Percentiles rank a stretch among this genome's conserved stretches.
Evolutionary conservation across 2,113 vertebrate genomes (phyloP).

Genomic region (Lonchura striata): DNA sequence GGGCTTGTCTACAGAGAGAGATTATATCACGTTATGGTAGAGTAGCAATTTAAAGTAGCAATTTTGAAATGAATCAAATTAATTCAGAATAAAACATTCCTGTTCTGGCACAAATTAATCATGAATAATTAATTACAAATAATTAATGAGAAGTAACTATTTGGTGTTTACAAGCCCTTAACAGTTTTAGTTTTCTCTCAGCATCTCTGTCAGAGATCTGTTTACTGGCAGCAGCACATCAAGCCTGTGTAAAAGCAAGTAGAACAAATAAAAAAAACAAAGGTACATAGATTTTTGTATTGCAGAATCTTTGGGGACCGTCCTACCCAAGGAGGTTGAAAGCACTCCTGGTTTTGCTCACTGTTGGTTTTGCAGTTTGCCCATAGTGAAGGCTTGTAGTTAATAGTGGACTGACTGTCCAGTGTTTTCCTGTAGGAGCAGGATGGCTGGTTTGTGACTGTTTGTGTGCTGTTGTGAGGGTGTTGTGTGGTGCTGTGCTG

Average conservation of each 20-base stretch:
- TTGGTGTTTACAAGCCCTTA: conserved; percentile 49
- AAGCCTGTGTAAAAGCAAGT: neutral
- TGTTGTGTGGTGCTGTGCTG: neutral
- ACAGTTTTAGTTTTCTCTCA: conserved; percentile 33
- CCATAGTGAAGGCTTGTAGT: neutral
- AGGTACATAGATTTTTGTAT: neutral
- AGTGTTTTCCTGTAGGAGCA: accelerated
- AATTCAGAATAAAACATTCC: conserved; percentile 60
- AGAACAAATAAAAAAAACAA: neutral
- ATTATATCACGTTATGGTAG: conserved; percentile 54
- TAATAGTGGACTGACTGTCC: neutral
- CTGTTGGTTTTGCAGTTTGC: neutral
- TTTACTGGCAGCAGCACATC: conserved; percentile 3
- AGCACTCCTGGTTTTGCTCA: accelerated
- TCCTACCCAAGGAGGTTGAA: neutral
- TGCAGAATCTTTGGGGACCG: neutral
- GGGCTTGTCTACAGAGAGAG: conserved; percentile 61
- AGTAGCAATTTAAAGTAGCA: conserved; percentile 59
- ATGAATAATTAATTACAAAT: conserved; percentile 67
- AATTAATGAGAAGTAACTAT: conserved; percentile 62
- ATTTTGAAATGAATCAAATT: conserved; percentile 65
- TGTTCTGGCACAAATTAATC: conserved; percentile 64
- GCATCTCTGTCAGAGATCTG: neutral
- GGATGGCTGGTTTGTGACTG: accelerated
- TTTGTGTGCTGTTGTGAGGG: neutral